Evolutionary conservation across 2,113 vertebrate genomes (phyloP), one percentile per base, ranked within the genome.

Genomic region (Okapia johnstoni): DNA sequence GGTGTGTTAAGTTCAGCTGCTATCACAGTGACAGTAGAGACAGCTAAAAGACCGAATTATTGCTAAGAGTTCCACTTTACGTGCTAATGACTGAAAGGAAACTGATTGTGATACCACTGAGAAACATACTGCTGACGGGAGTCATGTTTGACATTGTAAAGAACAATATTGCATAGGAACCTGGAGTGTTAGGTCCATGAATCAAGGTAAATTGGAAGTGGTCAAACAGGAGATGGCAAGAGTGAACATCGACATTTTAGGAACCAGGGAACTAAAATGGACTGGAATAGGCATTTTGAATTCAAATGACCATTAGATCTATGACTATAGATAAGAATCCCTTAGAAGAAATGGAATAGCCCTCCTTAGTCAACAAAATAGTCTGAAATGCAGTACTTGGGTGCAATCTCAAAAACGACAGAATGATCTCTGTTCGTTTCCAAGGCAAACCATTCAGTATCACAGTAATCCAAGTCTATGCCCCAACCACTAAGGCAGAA

Each of bases 1-100:
- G 40, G 57, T 94, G 36, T 89, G 66, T 96, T 95, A 97, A 92
- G 57, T 98, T 98, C 80, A 97, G 60, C 80, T 94, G 84, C 17
- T 77, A 87, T 85, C 73, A 61, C 16, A 93, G 43, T 91, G 93
- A 96, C 77, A 96, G 73, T 26, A 77, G 54, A 90, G 96, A 93
- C 36, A 97, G 85, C 48, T 50, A 33, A 86, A 95, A 85, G 46
- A 93, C n/a, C 96, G 92, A 94, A 81, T 89, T 96, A 85, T 70
- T 96, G 70, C 77, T 84, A 90, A 80, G n/a, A 36, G 4, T 96
- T 95, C 76, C 61, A 77, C 40, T 70, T 80, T 77, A 33, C 28
- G 46, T 87, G 58, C n/a, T 88, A 93, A 94, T 70, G 36, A 70
- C 57, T 95, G 92, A 84, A 95, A 85, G 43, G 54, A 86, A 94